Evolutionary conservation across 2,888 invertebrate genomes (phyloP).

Genomic region (Xestia rhomboidea): DNA sequence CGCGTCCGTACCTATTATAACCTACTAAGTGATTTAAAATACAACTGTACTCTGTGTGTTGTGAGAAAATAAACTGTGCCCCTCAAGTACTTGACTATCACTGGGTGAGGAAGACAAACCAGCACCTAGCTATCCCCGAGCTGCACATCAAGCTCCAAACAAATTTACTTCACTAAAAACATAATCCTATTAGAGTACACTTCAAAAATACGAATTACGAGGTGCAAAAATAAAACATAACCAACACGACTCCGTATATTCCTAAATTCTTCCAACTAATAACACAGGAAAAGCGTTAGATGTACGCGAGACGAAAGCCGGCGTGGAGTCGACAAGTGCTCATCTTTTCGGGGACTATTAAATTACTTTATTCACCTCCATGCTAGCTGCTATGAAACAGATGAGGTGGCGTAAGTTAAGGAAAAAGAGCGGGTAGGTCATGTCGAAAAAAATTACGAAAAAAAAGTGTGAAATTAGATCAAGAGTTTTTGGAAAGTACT

Average conservation of each 20-base stretch:
- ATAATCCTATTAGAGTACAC: background rate
- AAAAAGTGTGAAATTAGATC: background rate
- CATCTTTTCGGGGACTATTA: conserved; percentile 80
- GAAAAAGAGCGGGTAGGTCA: conserved; percentile 1
- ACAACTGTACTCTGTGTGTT: no score
- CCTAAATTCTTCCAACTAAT: conserved; percentile 47
- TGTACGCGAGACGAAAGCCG: conserved; percentile 59
- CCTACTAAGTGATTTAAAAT: no score
- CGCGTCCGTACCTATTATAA: no score
- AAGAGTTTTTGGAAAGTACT: background rate
- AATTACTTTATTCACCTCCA: conserved; percentile 80
- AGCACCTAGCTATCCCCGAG: no score
- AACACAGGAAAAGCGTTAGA: conserved; percentile 54
- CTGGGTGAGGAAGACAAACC: no score
- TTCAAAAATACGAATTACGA: background rate
- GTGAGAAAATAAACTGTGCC: no score
- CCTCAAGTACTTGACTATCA: no score
- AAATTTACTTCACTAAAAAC: conserved; percentile 1
- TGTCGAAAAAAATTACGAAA: no score
- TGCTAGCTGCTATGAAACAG: conserved; percentile 68
- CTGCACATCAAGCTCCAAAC: no score
- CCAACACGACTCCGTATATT: conserved; percentile 36
- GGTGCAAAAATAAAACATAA: conserved; percentile 30
- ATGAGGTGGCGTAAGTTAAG: conserved; percentile 56
- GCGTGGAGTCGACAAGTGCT: conserved; percentile 73